Percentiles rank a stretch among this genome's conserved stretches.
phyloP scores from a whole-genome alignment of 2,797 vertebrate species.

The Anguilla pacifica region DNA sequence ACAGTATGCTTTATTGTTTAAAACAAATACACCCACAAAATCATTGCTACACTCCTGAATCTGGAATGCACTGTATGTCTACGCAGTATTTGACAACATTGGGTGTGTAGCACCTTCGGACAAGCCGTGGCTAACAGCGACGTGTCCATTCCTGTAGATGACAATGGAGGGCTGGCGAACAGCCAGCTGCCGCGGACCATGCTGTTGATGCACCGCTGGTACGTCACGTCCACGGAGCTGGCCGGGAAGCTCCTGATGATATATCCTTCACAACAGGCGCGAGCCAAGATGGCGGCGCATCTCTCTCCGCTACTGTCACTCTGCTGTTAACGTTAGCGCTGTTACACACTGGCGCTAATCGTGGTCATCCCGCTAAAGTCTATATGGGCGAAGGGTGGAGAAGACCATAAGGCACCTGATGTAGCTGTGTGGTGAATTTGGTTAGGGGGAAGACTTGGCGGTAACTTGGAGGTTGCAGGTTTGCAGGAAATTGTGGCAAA shows the following conservation, averaged over 20 bases:
- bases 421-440: neutral
- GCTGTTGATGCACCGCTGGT: slow-evolving; percentile 97
- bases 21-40: neutral
- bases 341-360: neutral
- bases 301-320: neutral
- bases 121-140: neutral
- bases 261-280: slow-evolving; percentile 81
- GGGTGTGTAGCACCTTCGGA: neutral
- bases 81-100: neutral
- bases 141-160: slow-evolving; percentile 72
- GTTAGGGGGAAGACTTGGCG: neutral
- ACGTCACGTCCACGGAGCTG: slow-evolving; percentile 88
- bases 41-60: neutral
- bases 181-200: slow-evolving; percentile 84
- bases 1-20: too few species aligned
- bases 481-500: too few species aligned
- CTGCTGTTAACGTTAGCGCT: neutral
- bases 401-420: neutral
- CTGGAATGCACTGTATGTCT: neutral
- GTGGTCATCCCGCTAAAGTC: too few species aligned
- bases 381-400: neutral
- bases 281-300: neutral
- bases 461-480: too few species aligned
- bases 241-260: slow-evolving; percentile 87
- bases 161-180: slow-evolving; percentile 77